Percentiles rank a stretch among this genome's conserved stretches.
Evolutionary conservation across 1,140 invertebrate species (phyloP).

Genomic region (Tetramorium simillimum): DNA sequence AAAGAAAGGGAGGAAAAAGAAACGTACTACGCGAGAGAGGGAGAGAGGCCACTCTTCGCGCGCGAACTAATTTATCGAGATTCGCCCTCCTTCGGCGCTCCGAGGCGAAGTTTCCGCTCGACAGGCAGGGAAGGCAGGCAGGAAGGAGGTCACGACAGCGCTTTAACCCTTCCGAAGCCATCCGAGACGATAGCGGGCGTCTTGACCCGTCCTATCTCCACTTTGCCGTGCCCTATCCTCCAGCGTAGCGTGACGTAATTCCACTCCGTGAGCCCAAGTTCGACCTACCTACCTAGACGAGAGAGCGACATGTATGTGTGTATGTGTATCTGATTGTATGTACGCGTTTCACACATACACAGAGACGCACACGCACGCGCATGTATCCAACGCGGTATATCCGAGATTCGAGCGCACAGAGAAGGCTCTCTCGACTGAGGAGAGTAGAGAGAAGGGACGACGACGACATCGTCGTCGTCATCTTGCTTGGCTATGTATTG

Average conservation of each 20-base stretch:
- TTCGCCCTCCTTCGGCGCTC: slow-evolving; percentile 53
- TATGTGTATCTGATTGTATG: neutral
- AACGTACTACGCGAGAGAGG: neutral
- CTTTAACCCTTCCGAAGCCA: slow-evolving; percentile 77
- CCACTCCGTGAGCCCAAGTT: slow-evolving; percentile 73
- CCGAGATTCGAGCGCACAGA: slow-evolving; percentile 64
- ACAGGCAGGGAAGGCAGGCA: slow-evolving; percentile 51
- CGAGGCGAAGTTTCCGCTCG: slow-evolving; percentile 61
- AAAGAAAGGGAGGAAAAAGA: neutral
- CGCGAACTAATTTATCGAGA: slow-evolving; percentile 57
- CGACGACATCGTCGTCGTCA: slow-evolving; percentile 43
- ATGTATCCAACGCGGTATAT: slow-evolving; percentile 49
- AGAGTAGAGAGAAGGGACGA: slow-evolving; percentile 55
- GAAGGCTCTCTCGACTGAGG: slow-evolving; percentile 6
- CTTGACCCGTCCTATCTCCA: slow-evolving; percentile 78
- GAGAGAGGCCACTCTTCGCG: slow-evolving; percentile 52
- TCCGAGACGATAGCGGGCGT: slow-evolving; percentile 74
- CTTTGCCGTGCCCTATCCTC: slow-evolving; percentile 73
- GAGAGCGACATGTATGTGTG: slow-evolving; percentile 21
- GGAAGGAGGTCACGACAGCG: slow-evolving; percentile 76
- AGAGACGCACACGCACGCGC: slow-evolving; percentile 45
- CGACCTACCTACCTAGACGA: slow-evolving; percentile 68
- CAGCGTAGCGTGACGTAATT: slow-evolving; percentile 77
- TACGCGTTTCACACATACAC: slow-evolving; percentile 8
- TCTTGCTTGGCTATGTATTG: slow-evolving; percentile 63